These are phyloP conservation scores for Apaloderma vittatum DNA, from an alignment of 2,113 vertebrate species.

Conservation along the genomic window DNA sequence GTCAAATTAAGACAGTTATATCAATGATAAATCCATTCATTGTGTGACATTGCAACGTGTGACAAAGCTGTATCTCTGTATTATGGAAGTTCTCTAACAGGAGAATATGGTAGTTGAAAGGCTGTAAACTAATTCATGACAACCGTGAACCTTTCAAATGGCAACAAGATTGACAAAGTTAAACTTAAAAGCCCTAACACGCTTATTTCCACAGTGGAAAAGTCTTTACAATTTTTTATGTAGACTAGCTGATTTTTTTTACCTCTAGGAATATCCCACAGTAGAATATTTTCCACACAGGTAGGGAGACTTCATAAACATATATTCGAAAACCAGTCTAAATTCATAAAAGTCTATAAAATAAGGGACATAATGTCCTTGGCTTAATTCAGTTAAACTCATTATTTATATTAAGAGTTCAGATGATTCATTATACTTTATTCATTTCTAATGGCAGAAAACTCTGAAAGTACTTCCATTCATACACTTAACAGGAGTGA, in stretches of 20 bases:
- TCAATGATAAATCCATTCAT: background rate
- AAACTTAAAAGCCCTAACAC: background rate
- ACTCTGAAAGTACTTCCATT: conserved; percentile 42
- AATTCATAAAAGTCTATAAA: conserved; percentile 15
- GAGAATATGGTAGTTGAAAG: background rate
- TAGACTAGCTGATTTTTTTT: background rate
- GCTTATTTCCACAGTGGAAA: background rate
- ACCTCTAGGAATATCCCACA: background rate
- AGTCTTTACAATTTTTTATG: background rate
- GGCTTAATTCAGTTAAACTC: conserved; percentile 37
- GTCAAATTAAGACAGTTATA: background rate
- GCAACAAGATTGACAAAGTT: background rate
- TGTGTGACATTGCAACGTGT: background rate
- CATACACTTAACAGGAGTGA: background rate
- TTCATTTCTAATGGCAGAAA: conserved; percentile 38
- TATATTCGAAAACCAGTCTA: conserved; percentile 11
- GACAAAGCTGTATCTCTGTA: background rate
- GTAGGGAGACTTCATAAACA: background rate
- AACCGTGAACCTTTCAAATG: background rate
- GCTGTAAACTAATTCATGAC: background rate
- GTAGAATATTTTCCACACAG: background rate
- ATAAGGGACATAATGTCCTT: background rate
- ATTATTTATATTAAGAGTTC: conserved; percentile 28
- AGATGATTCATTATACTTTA: conserved; percentile 15
- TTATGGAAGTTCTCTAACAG: background rate